Evolutionary conservation across 2,888 invertebrate species (phyloP).

Genomic region (Anodontia alba): DNA sequence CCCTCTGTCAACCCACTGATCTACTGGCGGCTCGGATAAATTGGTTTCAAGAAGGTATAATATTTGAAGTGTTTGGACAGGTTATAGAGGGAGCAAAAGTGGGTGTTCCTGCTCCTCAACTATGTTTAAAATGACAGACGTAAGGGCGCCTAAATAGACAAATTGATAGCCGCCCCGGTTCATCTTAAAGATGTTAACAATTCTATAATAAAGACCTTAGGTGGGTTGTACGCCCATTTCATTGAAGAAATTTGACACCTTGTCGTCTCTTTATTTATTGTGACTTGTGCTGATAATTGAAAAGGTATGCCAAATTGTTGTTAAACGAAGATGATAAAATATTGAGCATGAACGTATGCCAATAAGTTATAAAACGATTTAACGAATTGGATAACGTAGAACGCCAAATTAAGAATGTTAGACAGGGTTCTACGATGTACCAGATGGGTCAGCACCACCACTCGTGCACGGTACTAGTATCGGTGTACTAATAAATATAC

Average conservation of each 20-base stretch:
- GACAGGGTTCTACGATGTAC: no score
- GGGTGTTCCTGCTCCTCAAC: conserved; percentile 47
- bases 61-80: conserved; percentile 53
- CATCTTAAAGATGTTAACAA: conserved; percentile 27
- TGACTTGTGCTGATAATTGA: conserved; percentile 6
- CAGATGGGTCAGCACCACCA: no score
- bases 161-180: conserved; percentile 56
- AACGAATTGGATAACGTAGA: no score
- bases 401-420: no score
- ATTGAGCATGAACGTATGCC: no score
- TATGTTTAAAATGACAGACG: conserved; percentile 63
- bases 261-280: background rate
- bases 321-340: no score
- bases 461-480: no score
- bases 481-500: no score
- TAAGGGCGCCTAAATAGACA: conserved; percentile 62
- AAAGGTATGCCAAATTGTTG: background rate
- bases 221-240: conserved; percentile 7
- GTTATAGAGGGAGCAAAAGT: conserved; percentile 43
- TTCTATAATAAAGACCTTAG: background rate
- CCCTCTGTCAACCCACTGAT: background rate
- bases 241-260: background rate
- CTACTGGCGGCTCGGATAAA: conserved; percentile 34
- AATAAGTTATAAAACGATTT: no score
- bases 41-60: conserved; percentile 51